Percentiles rank a stretch among this genome's conserved stretches.
phyloP scores from a whole-genome alignment of 2,888 invertebrate species.

The Chymomyza procnemis region DNA sequence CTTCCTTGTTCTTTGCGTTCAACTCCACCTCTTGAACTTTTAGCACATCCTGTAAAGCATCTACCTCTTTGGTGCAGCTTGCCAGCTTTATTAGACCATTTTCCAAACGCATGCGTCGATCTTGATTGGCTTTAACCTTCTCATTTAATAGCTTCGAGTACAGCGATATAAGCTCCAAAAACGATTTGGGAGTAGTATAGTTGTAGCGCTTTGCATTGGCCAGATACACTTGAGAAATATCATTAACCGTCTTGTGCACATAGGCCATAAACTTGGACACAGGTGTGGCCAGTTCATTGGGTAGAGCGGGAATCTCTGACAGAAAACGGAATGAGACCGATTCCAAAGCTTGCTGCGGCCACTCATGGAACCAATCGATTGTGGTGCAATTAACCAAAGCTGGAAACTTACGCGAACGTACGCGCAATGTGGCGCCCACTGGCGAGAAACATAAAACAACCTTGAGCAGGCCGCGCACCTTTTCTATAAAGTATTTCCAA shows the following conservation, averaged over 20 bases:
- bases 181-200: slow-evolving; percentile 97
- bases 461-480: slow-evolving; percentile 88
- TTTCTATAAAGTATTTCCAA: slow-evolving; percentile 96
- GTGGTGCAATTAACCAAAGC: slow-evolving; percentile 94
- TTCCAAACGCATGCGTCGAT: slow-evolving; percentile 88
- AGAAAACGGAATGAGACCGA: slow-evolving; percentile 93
- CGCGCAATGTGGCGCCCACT: slow-evolving; percentile 91
- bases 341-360: slow-evolving; percentile 94
- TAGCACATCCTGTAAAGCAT: slow-evolving; percentile 86
- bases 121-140: slow-evolving; percentile 84
- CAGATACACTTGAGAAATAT: slow-evolving; percentile 88
- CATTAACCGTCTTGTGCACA: slow-evolving; percentile 92
- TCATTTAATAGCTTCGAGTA: slow-evolving; percentile 86
- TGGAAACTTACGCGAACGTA: slow-evolving; percentile 94
- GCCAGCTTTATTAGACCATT: slow-evolving; percentile 93
- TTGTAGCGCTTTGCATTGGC: slow-evolving; percentile 93
- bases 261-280: slow-evolving; percentile 93
- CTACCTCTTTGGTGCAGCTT: slow-evolving; percentile 91
- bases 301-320: slow-evolving; percentile 83
- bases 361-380: slow-evolving; percentile 98
- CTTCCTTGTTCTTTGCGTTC: slow-evolving; percentile 92
- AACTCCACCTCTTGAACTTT: slow-evolving; percentile 89
- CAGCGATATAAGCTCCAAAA: slow-evolving; percentile 93
- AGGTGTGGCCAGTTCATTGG: slow-evolving; percentile 80
- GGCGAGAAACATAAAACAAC: slow-evolving; percentile 94